Percentiles rank a stretch among this genome's conserved stretches.
Conservation (phyloP, 2,888 invertebrate species). For the Leucophenga montana region DNA sequence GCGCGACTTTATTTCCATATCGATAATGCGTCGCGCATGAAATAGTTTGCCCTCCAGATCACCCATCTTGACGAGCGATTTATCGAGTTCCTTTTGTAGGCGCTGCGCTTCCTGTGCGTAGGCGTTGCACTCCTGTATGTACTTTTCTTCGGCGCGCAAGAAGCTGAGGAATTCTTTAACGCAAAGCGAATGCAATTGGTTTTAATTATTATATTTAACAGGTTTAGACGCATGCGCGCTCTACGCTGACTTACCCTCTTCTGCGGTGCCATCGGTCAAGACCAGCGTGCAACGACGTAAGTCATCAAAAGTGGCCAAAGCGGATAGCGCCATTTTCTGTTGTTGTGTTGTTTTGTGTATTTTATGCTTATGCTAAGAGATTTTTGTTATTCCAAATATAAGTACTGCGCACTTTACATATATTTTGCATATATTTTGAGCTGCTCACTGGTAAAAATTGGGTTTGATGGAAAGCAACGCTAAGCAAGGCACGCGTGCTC, state of each 20-base stretch:
- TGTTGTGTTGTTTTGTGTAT: not conserved
- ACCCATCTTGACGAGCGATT: constrained; percentile 81
- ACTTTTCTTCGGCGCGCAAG: constrained; percentile 81
- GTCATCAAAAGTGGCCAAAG: constrained; percentile 83
- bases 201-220: not conserved
- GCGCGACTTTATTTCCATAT: constrained; percentile 83
- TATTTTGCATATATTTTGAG: not conserved
- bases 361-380: not conserved
- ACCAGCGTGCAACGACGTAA: constrained; percentile 80
- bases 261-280: constrained; percentile 79
- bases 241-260: constrained; percentile 77
- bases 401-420: not conserved
- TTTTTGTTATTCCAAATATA: not conserved
- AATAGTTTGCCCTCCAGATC: constrained; percentile 86
- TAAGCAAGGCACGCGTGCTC: not conserved
- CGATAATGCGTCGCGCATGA: constrained; percentile 85
- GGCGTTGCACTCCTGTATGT: constrained; percentile 80
- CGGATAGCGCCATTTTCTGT: constrained; percentile 74
- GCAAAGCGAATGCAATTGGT: not conserved
- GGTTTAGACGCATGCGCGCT: not conserved
- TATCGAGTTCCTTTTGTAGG: constrained; percentile 81
- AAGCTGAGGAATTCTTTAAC: constrained; percentile 83
- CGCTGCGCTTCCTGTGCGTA: constrained; percentile 83
- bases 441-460: not conserved
- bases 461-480: not conserved